These are phyloP conservation scores for Xiphophorus maculatus DNA, from an alignment of 2,113 vertebrate species.

Conservation along the genomic window DNA sequence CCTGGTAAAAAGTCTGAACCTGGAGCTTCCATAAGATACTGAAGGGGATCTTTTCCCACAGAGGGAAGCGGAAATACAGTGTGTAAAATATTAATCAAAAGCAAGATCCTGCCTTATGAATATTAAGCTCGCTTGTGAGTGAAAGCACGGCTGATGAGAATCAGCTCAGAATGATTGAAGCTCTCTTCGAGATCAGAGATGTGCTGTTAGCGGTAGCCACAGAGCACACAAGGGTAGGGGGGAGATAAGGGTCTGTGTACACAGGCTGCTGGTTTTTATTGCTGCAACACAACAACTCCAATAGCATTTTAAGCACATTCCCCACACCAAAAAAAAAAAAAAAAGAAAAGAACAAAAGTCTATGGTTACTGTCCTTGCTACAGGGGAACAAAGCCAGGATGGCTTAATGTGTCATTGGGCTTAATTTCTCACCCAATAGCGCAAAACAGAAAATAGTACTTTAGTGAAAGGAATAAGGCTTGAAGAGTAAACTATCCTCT, in stretches of 20 bases:
- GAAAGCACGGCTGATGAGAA: conserved; percentile 44
- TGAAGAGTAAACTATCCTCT: conserved; percentile 8
- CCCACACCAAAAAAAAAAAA: not conserved
- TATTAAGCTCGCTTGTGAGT: conserved; percentile 9
- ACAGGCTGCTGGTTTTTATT: conserved; percentile 73
- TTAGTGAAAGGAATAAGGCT: conserved; percentile 28
- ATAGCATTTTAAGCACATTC: conserved; percentile 70
- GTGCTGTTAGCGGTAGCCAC: conserved; percentile 63
- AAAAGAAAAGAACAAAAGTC: conserved; percentile 10
- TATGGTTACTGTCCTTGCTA: conserved; percentile 30
- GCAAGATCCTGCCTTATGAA: conserved; percentile 14
- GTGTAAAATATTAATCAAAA: conserved; percentile 32
- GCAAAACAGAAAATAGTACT: conserved; percentile 26
- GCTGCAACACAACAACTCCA: conserved; percentile 65
- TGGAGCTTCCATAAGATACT: not conserved
- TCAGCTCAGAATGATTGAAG: conserved; percentile 41
- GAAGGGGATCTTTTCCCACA: not conserved
- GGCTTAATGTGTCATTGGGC: conserved; percentile 62
- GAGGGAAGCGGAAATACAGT: not conserved
- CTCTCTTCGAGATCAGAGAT: conserved; percentile 37
- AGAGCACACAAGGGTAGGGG: conserved; percentile 66
- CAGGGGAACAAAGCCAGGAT: conserved; percentile 31
- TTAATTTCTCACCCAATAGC: conserved; percentile 64
- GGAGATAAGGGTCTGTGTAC: conserved; percentile 75
- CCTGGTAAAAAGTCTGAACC: conserved; percentile 18